These are phyloP conservation scores for Potorous gilbertii DNA, from an alignment of 2,797 vertebrate species.

Conservation along the genomic window DNA sequence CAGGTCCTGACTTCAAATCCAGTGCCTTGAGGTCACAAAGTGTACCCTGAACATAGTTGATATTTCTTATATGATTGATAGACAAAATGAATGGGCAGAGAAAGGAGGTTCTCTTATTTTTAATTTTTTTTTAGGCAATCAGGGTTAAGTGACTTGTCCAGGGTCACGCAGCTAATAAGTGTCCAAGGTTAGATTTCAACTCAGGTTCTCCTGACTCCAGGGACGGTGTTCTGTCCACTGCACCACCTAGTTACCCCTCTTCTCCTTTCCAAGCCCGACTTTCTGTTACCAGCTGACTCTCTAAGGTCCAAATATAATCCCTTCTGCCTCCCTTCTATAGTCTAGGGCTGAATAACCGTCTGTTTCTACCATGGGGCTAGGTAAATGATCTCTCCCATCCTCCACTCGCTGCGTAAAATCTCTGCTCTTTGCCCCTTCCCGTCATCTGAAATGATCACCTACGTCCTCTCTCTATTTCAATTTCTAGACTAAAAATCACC, in stretches of 20 bases:
- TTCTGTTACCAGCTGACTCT: constrained; percentile 30
- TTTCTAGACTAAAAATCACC: background rate
- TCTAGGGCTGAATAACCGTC: background rate
- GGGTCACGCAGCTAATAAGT: background rate
- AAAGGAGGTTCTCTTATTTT: background rate
- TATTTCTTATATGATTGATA: background rate
- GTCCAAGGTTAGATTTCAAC: background rate
- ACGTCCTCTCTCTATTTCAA: background rate
- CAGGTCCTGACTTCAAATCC: background rate
- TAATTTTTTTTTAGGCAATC: background rate
- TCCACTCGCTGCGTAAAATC: constrained; percentile 50
- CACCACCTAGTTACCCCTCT: background rate
- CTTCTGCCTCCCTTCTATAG: constrained; percentile 10
- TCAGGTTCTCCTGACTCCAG: no score
- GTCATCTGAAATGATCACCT: background rate
- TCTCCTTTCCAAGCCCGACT: background rate
- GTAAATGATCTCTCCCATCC: constrained; percentile 52
- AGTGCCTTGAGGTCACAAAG: background rate
- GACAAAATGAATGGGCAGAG: background rate
- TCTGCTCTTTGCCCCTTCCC: constrained; percentile 26
- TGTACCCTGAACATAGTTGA: background rate
- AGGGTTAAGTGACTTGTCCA: background rate
- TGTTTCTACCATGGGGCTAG: constrained; percentile 9
- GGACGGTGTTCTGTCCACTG: background rate
- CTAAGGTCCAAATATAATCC: background rate